Percentiles rank a stretch among this genome's conserved stretches.
Conservation (phyloP, 2,113 vertebrate genomes). For the Vimba vimba region DNA sequence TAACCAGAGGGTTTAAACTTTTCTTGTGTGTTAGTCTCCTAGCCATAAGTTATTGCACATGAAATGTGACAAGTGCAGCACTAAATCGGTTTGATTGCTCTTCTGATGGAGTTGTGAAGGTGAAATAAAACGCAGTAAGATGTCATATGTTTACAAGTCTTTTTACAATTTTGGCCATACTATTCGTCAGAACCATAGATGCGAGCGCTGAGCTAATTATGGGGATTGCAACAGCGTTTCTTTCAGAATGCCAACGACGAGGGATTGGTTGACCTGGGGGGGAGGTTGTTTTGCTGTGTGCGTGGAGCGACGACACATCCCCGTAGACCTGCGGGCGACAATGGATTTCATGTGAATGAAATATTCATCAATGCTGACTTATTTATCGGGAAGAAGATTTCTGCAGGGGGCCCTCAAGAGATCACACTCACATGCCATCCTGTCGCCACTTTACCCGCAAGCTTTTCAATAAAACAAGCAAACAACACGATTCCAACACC, state of each 20-base stretch:
- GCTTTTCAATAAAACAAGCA: constrained; percentile 85
- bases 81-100: constrained; percentile 20
- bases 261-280: constrained; percentile 20
- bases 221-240: constrained; percentile 3
- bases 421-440: constrained; percentile 72
- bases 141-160: not conserved
- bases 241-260: not conserved
- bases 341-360: constrained; percentile 74
- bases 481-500: constrained; percentile 81
- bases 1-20: not conserved
- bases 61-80: constrained; percentile 30
- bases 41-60: constrained; percentile 13
- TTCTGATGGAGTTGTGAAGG: not conserved
- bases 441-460: constrained; percentile 76
- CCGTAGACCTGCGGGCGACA: constrained; percentile 69
- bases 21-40: not conserved
- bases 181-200: not conserved
- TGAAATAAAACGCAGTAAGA: constrained; percentile 2
- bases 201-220: not conserved
- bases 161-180: not conserved
- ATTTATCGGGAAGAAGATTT: constrained; percentile 74
- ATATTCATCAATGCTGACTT: constrained; percentile 78
- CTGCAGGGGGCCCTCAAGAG: constrained; percentile 75
- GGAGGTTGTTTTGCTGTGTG: constrained; percentile 47
- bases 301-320: constrained; percentile 61